phyloP scores from a whole-genome alignment of 2,113 vertebrate genomes.

The Oryzias woworae region DNA sequence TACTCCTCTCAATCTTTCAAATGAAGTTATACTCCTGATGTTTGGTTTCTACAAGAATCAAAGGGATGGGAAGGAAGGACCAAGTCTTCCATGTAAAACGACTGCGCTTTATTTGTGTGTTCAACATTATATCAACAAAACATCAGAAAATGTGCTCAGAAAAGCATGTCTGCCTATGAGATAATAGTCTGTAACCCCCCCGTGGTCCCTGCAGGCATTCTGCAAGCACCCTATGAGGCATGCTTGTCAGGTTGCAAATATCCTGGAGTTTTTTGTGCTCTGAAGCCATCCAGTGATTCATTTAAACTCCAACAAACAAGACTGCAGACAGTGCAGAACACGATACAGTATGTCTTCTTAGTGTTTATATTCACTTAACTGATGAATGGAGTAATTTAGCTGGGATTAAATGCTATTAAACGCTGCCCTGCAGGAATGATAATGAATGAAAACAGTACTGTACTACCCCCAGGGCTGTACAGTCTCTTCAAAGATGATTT shows the following conservation, averaged over 20 bases:
- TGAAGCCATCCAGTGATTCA: not conserved
- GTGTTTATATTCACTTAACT: constrained; percentile 24
- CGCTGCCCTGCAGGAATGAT: constrained; percentile 20
- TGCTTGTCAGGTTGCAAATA: not conserved
- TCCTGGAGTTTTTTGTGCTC: constrained; percentile 2
- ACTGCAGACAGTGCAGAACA: not conserved
- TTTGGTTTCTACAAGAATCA: not conserved
- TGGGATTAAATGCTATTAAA: constrained; percentile 25
- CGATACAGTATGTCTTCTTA: not conserved
- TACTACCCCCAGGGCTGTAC: not conserved
- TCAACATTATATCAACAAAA: not conserved
- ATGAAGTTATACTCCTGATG: not conserved
- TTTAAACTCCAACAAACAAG: not conserved
- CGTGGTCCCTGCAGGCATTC: not conserved
- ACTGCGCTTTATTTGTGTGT: not conserved
- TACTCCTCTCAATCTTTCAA: too few species aligned
- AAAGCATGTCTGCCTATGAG: constrained; percentile 6
- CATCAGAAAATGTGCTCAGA: constrained; percentile 3
- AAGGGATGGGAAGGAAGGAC: not conserved
- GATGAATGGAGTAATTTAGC: constrained; percentile 23
- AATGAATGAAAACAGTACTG: constrained; percentile 1
- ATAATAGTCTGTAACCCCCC: constrained; percentile 1
- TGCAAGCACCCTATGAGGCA: not conserved
- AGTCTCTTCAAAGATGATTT: constrained; percentile 36
- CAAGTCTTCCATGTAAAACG: not conserved